Base-by-base conservation (phyloP, 2,113 vertebrate genomes). In the Athene cunicularia region DNA sequence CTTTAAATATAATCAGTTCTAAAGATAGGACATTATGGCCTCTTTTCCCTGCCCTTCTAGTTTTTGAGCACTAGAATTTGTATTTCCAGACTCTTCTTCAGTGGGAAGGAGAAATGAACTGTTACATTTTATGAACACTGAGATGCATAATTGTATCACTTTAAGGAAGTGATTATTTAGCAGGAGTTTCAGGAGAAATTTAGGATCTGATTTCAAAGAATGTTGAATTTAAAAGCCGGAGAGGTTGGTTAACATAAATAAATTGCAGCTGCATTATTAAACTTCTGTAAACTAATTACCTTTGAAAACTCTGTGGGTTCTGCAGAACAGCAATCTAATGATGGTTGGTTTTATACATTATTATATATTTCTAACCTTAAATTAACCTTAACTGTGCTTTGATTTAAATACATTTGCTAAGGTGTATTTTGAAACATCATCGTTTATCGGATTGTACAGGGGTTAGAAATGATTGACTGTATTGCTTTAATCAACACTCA, bases 181-280 rank as follows among this genome's bases (percentile, higher is more conserved):
- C 30, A 76, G 20, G 37, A 68, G 17, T 80, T 92, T 83, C 82
- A 80, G 50, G 33, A 86, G 21, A 35, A 1, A 0, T 47, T 80
- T 66, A 86, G 73, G 85, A 76, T 83, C 45, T 60, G 19, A 62
- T 92, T 96, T 95, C 72, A 80, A 94, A 86, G 37, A 74, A 58
- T 18, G 10, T 58, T 91, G 55, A 77, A 66, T 80, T 92, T 90
- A 71, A 90, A 86, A 92, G 86, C 37, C 41, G 41, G 32, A 74
- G n/a, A 80, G 8, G 2, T 70, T 80, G 28, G 55, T 45, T 94
- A 84, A 62, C 8, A 41, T 50, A 84, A 91, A 82, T 64, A 90
- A 85, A 72, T 73, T 88, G 45, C 80, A 83, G 23, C 47, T 86
- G 73, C 22, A 37, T 77, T 77, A 74, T 83, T 96, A 88, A 88